Evolutionary conservation across 2,888 invertebrate species (phyloP), one percentile per base, ranked within the genome.

Genomic region (Troides oblongomaculatus): DNA sequence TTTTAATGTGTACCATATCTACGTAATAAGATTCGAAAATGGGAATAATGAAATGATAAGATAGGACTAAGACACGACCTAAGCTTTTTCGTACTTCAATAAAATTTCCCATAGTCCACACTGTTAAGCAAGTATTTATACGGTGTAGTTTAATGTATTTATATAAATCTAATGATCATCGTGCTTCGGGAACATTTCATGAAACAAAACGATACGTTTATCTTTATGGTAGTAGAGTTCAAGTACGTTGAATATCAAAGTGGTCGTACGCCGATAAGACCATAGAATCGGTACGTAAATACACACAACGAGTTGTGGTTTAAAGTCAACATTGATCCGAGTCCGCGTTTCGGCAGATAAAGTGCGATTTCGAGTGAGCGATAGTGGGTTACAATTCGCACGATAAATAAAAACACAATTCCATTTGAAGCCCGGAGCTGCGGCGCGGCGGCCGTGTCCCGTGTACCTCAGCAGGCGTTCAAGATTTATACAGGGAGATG

Each of bases 321-420:
- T 63, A 57, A 61, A 70, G 60, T 61, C 53, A 66, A 64, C 70
- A 74, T 81, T 83, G 83, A 84, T 84, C 81, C 84, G 79, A 84
- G 83, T 82, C 81, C 80, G 84, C 82, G 84, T 89, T 90, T 90
- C 85, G 88, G 87, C 89, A 87, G 89, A 90, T 89, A 88, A 87
- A 89, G 86, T 87, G 89, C 86, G 90, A 90, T 90, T 85, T 84
- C 86, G 80, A 86, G 88, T 89, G 89, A 89, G 87, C 87, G 89
- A 92, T 92, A 91, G 87, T 83, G 86, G 85, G 87, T 83, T 81
- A 83, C 89, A 86, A 87, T 91, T 92, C 90, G 89, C 89, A 90
- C 91, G 90, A 92, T 92, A 92, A 92, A 92, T 92, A 92, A 92
- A 92, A 92, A 92, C 87, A 92, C 90, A 91, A 92, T 92, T 91